Percentiles rank a stretch among this genome's conserved stretches.
These are phyloP conservation scores for Eupithecia vulgata DNA, from an alignment of 2,888 invertebrate species.

Conservation along the genomic window DNA sequence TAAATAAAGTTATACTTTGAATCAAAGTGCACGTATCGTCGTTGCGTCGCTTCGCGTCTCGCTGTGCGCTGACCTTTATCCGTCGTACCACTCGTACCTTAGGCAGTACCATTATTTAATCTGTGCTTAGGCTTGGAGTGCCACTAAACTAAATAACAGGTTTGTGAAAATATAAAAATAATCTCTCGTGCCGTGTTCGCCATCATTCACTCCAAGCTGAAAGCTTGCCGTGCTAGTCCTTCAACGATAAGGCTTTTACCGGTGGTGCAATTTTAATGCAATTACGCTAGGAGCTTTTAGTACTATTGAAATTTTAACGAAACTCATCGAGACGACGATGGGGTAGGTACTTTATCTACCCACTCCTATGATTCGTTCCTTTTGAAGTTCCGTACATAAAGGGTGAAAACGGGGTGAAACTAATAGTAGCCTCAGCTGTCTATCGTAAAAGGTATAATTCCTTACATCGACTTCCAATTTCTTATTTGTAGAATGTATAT, in stretches of 20 bases:
- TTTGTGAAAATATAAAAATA: not conserved
- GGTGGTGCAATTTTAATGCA: conserved; percentile 31
- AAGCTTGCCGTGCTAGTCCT: conserved; percentile 41
- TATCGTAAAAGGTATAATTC: no score
- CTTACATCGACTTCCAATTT: no score
- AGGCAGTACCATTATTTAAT: no score
- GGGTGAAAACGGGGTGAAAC: no score
- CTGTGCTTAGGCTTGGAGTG: no score
- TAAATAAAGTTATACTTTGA: no score
- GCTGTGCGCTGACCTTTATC: no score
- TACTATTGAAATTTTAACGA: conserved; percentile 13
- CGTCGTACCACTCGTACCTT: no score
- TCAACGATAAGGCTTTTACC: conserved; percentile 38
- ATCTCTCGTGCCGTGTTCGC: conserved; percentile 31
- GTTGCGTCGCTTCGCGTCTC: no score
- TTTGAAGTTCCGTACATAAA: not conserved
- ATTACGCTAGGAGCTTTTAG: conserved; percentile 22
- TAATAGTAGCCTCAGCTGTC: no score
- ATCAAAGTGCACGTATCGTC: no score
- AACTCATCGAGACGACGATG: not conserved
- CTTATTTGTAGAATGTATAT: no score
- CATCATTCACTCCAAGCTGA: conserved; percentile 45
- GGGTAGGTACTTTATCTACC: not conserved
- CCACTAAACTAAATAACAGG: conserved; percentile 5
- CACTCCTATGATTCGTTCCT: not conserved